A percentile compares a stretch with the other conserved stretches of the same genome.
phyloP scores from a whole-genome alignment of 1,140 invertebrate genomes.

The Lepidurus arcticus region DNA sequence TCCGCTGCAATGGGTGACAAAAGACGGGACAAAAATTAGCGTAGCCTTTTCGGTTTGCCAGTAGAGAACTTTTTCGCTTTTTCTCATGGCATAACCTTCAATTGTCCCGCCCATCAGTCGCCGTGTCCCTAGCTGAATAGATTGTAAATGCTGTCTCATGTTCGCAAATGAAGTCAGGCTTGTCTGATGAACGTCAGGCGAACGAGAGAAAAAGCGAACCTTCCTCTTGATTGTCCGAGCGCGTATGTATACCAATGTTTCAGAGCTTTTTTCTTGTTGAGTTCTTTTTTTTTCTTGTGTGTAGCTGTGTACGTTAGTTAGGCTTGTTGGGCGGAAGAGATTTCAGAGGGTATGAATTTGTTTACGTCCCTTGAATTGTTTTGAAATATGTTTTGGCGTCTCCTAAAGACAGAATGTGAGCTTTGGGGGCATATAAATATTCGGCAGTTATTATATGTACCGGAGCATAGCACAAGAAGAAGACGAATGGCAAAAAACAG shows the following conservation, averaged over 20 bases:
- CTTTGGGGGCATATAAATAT: too few relatives aligned
- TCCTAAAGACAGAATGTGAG: too few relatives aligned
- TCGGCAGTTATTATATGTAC: too few relatives aligned
- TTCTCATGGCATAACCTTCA: neutral
- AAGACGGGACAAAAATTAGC: neutral
- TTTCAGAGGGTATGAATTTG: too few relatives aligned
- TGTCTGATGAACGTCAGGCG: slow-evolving; percentile 1
- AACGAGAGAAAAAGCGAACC: neutral
- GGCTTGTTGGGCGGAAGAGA: too few relatives aligned
- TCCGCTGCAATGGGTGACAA: neutral
- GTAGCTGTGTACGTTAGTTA: too few relatives aligned
- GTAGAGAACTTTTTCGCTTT: neutral
- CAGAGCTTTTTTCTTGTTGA: too few relatives aligned
- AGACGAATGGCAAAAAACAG: too few relatives aligned
- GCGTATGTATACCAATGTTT: neutral
- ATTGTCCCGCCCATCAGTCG: slow-evolving; percentile 20
- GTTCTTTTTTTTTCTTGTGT: too few relatives aligned
- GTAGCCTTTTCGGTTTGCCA: neutral
- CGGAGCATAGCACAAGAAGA: too few relatives aligned
- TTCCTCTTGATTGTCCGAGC: neutral
- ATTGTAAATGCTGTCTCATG: slow-evolving; percentile 8
- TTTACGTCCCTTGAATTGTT: too few relatives aligned
- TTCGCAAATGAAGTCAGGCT: slow-evolving; percentile 19
- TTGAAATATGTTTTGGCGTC: too few relatives aligned
- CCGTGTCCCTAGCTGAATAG: neutral